Evolutionary conservation across 2,797 vertebrate species (phyloP).

Genomic region (Pangasius mekongensis): DNA sequence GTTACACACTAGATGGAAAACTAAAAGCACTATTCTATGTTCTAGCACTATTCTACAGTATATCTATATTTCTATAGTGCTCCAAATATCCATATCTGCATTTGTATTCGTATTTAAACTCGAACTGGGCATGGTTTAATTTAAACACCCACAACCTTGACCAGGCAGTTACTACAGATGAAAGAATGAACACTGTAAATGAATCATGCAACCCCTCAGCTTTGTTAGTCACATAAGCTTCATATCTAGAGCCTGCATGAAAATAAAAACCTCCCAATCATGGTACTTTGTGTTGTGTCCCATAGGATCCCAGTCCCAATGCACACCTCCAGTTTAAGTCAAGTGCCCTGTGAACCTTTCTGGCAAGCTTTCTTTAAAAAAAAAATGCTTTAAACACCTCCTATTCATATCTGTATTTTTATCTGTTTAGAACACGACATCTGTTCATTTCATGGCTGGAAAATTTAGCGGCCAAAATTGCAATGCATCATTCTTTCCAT

Average conservation of each 20-base stretch:
- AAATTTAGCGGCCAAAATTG: background rate
- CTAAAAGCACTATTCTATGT: background rate
- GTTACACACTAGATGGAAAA: background rate
- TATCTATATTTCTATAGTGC: background rate
- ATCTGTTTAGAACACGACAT: background rate
- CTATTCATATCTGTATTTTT: background rate
- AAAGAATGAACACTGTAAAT: background rate
- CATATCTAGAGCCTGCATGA: background rate
- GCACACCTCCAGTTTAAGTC: background rate
- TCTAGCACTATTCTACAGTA: no score
- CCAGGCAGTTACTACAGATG: background rate
- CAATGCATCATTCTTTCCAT: background rate
- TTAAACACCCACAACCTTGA: background rate
- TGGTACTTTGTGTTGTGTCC: background rate
- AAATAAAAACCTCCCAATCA: background rate
- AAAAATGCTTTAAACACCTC: background rate
- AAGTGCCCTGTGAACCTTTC: background rate
- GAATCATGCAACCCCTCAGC: background rate
- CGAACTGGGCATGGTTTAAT: background rate
- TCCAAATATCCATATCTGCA: background rate
- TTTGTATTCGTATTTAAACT: background rate
- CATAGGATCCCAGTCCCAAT: background rate
- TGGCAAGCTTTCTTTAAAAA: no score
- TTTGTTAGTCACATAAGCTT: background rate
- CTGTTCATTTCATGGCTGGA: background rate